A percentile compares a stretch with the other conserved stretches of the same genome.
Evolutionary conservation across 2,113 vertebrate genomes (phyloP).

Genomic region (Nannobrachium achirus): DNA sequence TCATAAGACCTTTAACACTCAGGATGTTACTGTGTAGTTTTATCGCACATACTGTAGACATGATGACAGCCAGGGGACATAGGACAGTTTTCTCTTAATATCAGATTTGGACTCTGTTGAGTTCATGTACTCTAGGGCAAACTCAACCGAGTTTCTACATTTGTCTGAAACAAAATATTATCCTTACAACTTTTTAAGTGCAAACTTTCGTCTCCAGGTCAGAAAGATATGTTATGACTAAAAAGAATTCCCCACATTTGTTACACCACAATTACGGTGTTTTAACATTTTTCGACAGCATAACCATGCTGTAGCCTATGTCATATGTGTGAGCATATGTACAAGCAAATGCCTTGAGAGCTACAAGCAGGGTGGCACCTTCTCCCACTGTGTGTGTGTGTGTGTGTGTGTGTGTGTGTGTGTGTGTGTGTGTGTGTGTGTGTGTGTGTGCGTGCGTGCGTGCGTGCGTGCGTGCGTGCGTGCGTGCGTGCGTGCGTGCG

Average conservation of each 20-base stretch:
- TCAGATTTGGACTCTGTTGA: too few relatives aligned
- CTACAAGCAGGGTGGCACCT: neutral
- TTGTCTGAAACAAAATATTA: slow-evolving; percentile 35
- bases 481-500: neutral
- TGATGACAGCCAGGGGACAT: too few relatives aligned
- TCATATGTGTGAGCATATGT: too few relatives aligned
- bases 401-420: too few relatives aligned
- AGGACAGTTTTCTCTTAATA: too few relatives aligned
- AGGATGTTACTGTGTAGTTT: neutral
- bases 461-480: neutral
- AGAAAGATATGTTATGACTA: slow-evolving; percentile 18
- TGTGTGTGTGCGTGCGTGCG: neutral
- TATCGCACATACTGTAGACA: too few relatives aligned
- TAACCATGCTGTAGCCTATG: slow-evolving; percentile 3
- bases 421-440: too few relatives aligned
- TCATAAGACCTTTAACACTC: too few relatives aligned
- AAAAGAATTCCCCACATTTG: neutral
- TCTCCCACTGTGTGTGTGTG: too few relatives aligned
- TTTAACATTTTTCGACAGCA: neutral
- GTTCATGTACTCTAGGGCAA: too few relatives aligned
- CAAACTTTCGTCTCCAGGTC: slow-evolving; percentile 29
- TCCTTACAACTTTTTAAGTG: slow-evolving; percentile 42
- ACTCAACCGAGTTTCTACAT: slow-evolving; percentile 44
- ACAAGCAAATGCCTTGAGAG: too few relatives aligned
- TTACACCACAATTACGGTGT: slow-evolving; percentile 1